These are phyloP conservation scores for Carcina quercana DNA, from an alignment of 2,888 invertebrate species.

Conservation along the genomic window DNA sequence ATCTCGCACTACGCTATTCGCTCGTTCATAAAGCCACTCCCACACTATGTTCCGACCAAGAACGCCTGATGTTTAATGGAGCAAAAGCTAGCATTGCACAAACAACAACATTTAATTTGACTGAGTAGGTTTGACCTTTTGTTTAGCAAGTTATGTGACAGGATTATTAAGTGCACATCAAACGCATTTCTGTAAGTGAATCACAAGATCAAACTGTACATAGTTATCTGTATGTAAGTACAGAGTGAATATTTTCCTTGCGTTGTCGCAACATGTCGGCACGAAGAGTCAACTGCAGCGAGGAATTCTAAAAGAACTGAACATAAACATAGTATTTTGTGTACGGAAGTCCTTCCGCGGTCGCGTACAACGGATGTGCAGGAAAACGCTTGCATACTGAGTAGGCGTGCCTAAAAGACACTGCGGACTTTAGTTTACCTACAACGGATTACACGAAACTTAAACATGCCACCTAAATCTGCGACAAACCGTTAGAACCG, in stretches of 20 bases:
- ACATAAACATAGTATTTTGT: conserved; percentile 69
- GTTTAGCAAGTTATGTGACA: too few species aligned
- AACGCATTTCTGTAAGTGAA: too few species aligned
- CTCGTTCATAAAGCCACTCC: conserved; percentile 52
- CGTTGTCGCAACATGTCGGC: conserved; percentile 59
- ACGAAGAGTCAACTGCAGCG: conserved; percentile 63
- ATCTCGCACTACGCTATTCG: conserved; percentile 66
- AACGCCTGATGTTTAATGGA: conserved; percentile 1
- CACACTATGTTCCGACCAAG: conserved; percentile 21
- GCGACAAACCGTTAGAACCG: conserved; percentile 49
- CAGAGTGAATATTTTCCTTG: too few species aligned
- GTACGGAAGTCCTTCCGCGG: conserved; percentile 68
- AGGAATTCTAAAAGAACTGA: conserved; percentile 68
- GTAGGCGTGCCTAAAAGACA: conserved; percentile 73
- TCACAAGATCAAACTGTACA: too few species aligned
- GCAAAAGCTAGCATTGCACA: too few species aligned
- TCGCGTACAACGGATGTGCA: conserved; percentile 70
- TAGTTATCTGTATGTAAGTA: conserved; percentile 44
- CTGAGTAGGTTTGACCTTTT: too few species aligned
- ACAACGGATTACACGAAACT: conserved; percentile 67
- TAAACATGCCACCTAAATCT: conserved; percentile 66
- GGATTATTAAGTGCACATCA: too few species aligned
- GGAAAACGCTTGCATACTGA: conserved; percentile 73
- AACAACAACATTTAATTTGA: too few species aligned
- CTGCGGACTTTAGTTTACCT: conserved; percentile 68